Conservation (phyloP, 2,888 invertebrate species). For the Octonoba sinensis region DNA sequence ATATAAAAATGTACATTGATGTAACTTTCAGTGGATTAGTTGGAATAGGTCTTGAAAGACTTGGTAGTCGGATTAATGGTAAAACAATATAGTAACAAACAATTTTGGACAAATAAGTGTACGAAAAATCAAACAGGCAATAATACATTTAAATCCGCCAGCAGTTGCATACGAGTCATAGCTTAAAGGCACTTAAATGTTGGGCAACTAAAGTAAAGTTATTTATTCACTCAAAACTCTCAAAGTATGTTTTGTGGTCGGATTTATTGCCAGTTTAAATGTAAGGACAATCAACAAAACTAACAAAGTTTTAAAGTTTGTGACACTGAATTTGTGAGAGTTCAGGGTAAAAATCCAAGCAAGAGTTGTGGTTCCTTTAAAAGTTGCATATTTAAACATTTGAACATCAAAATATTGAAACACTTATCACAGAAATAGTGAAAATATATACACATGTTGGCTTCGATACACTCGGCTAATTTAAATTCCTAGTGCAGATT, state of each 20-base stretch:
- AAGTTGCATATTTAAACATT: slow-evolving; percentile 2
- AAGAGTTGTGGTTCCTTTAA: neutral
- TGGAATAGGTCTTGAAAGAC: slow-evolving; percentile 46
- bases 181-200: slow-evolving; percentile 63
- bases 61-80: slow-evolving; percentile 32
- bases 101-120: neutral
- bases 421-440: too few species aligned
- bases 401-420: neutral
- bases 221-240: slow-evolving; percentile 39
- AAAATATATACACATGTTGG: too few species aligned
- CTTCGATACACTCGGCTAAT: too few species aligned
- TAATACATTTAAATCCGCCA: too few species aligned
- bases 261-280: slow-evolving; percentile 56
- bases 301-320: neutral
- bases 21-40: neutral
- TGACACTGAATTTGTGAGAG: too few species aligned
- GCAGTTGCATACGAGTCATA: slow-evolving; percentile 23
- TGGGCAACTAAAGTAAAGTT: slow-evolving; percentile 61
- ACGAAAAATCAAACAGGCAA: neutral
- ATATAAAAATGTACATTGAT: too few species aligned
- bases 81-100: too few species aligned
- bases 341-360: too few species aligned
- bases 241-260: slow-evolving; percentile 57
- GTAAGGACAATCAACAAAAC: slow-evolving; percentile 18
- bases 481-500: too few species aligned